Evolutionary conservation across 2,797 vertebrate species (phyloP).

Genomic region (Acropternis orthonyx): DNA sequence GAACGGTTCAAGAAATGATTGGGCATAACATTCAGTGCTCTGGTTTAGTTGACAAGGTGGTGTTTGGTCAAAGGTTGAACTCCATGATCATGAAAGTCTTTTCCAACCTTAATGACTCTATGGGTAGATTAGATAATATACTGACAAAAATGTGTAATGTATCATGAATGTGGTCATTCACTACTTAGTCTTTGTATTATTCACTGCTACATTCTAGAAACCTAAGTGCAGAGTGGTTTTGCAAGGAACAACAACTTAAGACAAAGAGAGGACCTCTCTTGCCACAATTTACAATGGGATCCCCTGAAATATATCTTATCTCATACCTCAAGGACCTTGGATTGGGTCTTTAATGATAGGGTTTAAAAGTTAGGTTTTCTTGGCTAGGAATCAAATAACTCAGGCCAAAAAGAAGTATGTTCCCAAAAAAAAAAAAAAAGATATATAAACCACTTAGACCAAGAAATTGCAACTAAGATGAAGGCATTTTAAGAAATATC

Average conservation of each 20-base stretch:
- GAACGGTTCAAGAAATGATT: neutral
- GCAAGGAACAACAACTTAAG: neutral
- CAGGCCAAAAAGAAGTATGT: neutral
- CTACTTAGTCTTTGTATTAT: neutral
- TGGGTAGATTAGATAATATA: neutral
- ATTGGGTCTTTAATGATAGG: neutral
- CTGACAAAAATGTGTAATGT: neutral
- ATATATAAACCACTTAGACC: neutral
- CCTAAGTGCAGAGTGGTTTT: neutral
- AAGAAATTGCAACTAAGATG: neutral
- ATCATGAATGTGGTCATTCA: fast-evolving
- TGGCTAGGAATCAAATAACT: neutral
- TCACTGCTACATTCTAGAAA: neutral
- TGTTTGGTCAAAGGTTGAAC: neutral
- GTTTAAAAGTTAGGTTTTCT: neutral
- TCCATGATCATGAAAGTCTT: neutral
- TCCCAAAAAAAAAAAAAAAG: neutral
- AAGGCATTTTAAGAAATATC: neutral
- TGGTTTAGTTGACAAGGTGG: neutral
- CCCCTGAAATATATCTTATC: neutral
- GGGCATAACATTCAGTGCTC: too few relatives aligned
- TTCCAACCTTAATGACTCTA: neutral
- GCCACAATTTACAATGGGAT: neutral
- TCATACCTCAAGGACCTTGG: neutral
- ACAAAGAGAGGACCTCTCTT: neutral